These are phyloP conservation scores for Acanthacorydalis orientalis DNA, from an alignment of 2,888 invertebrate genomes.

Conservation along the genomic window DNA sequence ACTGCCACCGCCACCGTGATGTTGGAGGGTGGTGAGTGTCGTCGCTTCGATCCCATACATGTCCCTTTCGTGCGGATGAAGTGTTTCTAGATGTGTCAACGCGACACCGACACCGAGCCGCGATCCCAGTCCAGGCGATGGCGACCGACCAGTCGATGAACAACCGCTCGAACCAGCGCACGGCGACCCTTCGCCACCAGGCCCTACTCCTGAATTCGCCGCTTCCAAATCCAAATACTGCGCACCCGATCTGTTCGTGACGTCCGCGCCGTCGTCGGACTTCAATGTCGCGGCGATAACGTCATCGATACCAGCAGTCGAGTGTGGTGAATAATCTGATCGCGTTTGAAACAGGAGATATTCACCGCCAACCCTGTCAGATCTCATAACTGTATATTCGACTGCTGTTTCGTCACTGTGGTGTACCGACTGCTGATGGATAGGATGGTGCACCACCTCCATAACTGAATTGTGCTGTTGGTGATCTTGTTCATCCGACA, in stretches of 20 bases:
- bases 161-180: not conserved
- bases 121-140: not conserved
- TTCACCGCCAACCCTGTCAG: not conserved
- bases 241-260: not conserved
- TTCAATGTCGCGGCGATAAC: not conserved
- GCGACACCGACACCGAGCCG: not conserved
- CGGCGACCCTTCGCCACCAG: not conserved
- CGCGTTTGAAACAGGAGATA: not conserved
- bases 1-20: not conserved
- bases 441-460: too few relatives aligned
- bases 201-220: not conserved
- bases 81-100: conserved; percentile 4
- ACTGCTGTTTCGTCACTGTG: not conserved
- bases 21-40: not conserved
- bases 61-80: conserved; percentile 1
- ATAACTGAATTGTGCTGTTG: too few relatives aligned
- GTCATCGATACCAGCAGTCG: not conserved
- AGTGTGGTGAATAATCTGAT: not conserved
- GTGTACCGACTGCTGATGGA: not conserved
- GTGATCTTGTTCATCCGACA: not conserved
- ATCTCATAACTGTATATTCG: conserved; percentile 4
- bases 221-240: conserved; percentile 1
- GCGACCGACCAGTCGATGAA: not conserved
- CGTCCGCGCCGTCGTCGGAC: not conserved
- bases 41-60: conserved; percentile 4